Percentiles rank a stretch among this genome's conserved stretches.
Evolutionary conservation across 2,797 vertebrate genomes (phyloP).

Genomic region (Epinephelus malabaricus): DNA sequence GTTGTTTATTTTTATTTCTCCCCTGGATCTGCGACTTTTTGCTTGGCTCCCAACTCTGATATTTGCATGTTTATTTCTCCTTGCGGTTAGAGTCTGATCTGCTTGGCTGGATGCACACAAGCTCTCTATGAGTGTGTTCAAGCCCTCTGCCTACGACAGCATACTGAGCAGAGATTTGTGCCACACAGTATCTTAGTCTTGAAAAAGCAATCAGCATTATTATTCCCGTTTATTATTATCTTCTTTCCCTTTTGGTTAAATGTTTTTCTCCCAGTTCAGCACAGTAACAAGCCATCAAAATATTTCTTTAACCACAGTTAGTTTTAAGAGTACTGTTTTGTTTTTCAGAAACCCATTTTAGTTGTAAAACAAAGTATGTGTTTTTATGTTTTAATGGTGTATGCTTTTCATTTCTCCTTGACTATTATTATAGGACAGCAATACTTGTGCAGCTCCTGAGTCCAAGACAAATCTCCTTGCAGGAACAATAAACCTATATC

Average conservation of each 20-base stretch:
- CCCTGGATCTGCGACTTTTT: background rate
- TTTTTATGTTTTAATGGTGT: no score
- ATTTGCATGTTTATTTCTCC: conserved; percentile 13
- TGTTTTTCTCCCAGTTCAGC: background rate
- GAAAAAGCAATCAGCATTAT: background rate
- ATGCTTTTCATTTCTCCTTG: no score
- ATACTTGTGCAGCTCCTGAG: no score
- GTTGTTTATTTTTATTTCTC: conserved; percentile 4
- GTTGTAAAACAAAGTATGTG: no score
- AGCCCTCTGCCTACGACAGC: background rate
- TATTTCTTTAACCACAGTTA: background rate
- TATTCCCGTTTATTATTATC: background rate
- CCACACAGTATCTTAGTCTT: background rate
- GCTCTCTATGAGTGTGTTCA: background rate
- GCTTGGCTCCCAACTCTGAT: conserved; percentile 24
- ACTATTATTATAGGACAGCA: no score
- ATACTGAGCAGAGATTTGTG: background rate
- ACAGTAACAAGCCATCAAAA: background rate
- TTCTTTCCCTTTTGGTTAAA: background rate
- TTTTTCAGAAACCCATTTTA: background rate
- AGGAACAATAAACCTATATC: no score
- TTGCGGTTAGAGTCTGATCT: conserved; percentile 21
- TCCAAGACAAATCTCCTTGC: no score
- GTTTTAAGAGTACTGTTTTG: background rate
- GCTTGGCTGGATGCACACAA: conserved; percentile 23